phyloP scores from a whole-genome alignment of 2,888 invertebrate species.

The Physocephala rufipes region DNA sequence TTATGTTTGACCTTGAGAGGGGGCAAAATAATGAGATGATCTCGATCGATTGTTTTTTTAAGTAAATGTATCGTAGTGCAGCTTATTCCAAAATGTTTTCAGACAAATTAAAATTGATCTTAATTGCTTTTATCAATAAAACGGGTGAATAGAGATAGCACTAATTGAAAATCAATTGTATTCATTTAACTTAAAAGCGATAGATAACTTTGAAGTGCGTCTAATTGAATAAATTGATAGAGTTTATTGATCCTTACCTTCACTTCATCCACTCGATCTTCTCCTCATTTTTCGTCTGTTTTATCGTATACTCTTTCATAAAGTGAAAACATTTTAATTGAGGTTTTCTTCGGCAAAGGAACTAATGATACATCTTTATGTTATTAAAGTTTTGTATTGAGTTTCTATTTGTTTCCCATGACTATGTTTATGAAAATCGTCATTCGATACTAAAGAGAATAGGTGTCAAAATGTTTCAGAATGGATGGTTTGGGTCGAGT shows the following conservation, averaged over 20 bases:
- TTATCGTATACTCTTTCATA: too few species aligned
- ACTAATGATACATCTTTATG: too few species aligned
- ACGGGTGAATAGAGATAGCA: slow-evolving; percentile 27
- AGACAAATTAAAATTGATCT: slow-evolving; percentile 16
- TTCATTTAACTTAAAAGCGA: slow-evolving; percentile 29
- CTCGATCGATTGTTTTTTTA: neutral
- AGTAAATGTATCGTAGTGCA: neutral
- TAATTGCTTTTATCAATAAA: slow-evolving; percentile 33
- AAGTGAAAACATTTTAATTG: too few species aligned
- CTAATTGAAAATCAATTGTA: slow-evolving; percentile 36
- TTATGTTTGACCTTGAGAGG: slow-evolving; percentile 26
- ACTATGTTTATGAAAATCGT: too few species aligned
- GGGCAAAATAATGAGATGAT: neutral
- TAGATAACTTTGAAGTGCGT: slow-evolving; percentile 32
- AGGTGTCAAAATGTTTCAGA: too few species aligned
- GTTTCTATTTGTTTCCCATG: too few species aligned
- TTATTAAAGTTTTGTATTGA: too few species aligned
- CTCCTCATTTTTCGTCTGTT: too few species aligned
- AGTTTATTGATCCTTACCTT: slow-evolving; percentile 31
- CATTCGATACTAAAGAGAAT: too few species aligned
- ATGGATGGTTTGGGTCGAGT: too few species aligned
- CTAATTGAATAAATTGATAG: slow-evolving; percentile 25
- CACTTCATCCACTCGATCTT: neutral
- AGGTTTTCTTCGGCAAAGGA: too few species aligned
- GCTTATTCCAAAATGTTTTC: slow-evolving; percentile 7